phyloP scores from a whole-genome alignment of 2,113 vertebrate genomes.

The Carassius carassius region DNA sequence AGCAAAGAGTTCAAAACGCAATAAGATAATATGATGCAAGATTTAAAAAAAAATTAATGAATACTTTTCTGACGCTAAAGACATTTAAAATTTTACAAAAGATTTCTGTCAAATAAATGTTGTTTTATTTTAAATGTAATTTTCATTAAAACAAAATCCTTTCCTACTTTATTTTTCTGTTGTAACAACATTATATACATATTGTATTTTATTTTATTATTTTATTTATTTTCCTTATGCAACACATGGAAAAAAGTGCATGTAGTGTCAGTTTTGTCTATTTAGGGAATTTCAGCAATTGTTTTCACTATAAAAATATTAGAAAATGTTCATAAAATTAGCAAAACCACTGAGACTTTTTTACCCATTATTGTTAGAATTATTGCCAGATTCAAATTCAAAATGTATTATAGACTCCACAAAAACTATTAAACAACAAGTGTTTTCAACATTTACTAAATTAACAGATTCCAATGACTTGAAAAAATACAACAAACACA shows the following conservation, averaged over 20 bases:
- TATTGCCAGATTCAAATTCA: background rate
- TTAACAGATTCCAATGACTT: background rate
- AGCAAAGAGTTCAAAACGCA: conserved; percentile 9
- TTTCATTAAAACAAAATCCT: background rate
- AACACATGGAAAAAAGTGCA: background rate
- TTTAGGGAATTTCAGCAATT: background rate
- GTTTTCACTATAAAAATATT: too few relatives aligned
- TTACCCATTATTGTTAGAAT: background rate
- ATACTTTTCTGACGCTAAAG: too few relatives aligned
- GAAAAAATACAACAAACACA: too few relatives aligned
- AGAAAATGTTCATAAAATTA: too few relatives aligned
- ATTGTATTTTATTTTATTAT: background rate
- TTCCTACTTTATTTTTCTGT: background rate
- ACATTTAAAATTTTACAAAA: too few relatives aligned
- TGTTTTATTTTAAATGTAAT: too few relatives aligned
- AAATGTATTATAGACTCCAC: background rate
- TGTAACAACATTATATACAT: background rate
- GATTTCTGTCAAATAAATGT: too few relatives aligned
- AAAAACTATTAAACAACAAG: background rate
- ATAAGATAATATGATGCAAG: background rate
- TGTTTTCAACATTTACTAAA: background rate
- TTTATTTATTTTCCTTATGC: background rate
- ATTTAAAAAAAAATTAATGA: too few relatives aligned
- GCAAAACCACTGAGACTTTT: too few relatives aligned
- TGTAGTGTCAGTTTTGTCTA: background rate